Percentiles rank a stretch among this genome's conserved stretches.
phyloP scores from a whole-genome alignment of 1,140 invertebrate species.

The Eriosoma lanigerum region DNA sequence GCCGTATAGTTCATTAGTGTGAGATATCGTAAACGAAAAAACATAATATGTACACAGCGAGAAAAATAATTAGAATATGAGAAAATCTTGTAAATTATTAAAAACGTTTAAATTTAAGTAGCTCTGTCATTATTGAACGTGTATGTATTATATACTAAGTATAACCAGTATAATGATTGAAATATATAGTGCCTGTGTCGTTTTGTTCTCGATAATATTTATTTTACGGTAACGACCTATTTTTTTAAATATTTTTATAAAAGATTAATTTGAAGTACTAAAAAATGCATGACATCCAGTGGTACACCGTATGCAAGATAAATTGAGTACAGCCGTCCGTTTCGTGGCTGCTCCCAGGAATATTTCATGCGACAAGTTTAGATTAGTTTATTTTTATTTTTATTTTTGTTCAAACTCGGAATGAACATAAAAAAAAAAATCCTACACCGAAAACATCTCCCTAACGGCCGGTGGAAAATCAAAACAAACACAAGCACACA shows the following conservation, averaged over 20 bases:
- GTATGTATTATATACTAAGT: background rate
- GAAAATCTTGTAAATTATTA: background rate
- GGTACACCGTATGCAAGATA: background rate
- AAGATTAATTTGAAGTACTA: constrained; percentile 3
- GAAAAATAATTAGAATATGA: too few species aligned
- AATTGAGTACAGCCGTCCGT: background rate
- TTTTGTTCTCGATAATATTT: background rate
- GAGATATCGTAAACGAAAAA: too few species aligned
- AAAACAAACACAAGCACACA: constrained; percentile 10
- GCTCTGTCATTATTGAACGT: too few species aligned
- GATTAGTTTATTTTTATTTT: constrained; percentile 17
- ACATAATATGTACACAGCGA: too few species aligned
- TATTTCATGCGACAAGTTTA: constrained; percentile 19
- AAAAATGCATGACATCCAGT: constrained; percentile 1
- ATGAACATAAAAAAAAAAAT: background rate
- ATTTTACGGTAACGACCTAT: constrained; percentile 1
- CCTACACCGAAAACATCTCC: background rate
- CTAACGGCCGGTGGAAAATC: background rate
- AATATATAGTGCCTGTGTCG: too few species aligned
- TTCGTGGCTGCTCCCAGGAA: background rate
- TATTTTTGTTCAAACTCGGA: background rate
- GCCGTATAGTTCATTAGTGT: too few species aligned
- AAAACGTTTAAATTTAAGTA: background rate
- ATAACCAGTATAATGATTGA: too few species aligned
- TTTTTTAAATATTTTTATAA: background rate